A percentile compares a stretch with the other conserved stretches of the same genome.
Evolutionary conservation across 2,113 vertebrate species (phyloP).

Genomic region (Pygoscelis antarcticus): DNA sequence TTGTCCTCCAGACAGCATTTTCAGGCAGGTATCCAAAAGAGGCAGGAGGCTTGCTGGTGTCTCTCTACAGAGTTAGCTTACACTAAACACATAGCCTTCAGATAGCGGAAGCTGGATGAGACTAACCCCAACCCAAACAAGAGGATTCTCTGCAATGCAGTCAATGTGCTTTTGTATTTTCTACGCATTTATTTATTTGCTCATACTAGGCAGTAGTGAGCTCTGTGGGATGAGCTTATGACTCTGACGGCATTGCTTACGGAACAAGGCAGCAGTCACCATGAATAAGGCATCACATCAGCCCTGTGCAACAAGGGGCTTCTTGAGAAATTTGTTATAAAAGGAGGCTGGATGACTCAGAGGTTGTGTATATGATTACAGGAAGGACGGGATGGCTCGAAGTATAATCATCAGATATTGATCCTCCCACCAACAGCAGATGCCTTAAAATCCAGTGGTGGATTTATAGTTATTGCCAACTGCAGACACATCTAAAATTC

Average conservation of each 20-base stretch:
- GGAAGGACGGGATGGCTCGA: background rate
- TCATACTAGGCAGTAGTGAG: background rate
- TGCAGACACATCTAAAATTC: background rate
- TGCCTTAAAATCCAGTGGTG: conserved; percentile 24
- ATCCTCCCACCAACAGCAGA: background rate
- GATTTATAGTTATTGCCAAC: background rate
- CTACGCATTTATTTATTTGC: background rate
- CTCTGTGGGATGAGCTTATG: background rate
- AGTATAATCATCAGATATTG: background rate
- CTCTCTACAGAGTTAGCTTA: background rate
- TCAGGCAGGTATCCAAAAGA: background rate
- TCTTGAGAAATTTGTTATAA: background rate
- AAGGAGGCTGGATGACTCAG: conserved; percentile 13
- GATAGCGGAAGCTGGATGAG: background rate
- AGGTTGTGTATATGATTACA: background rate
- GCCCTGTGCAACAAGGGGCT: background rate
- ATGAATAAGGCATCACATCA: background rate
- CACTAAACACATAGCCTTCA: background rate
- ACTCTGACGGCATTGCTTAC: background rate
- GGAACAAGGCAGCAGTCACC: background rate
- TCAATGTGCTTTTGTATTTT: background rate
- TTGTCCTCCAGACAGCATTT: background rate
- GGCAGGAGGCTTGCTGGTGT: background rate
- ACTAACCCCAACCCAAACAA: background rate
- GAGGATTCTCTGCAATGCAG: background rate